Conservation (phyloP, 2,113 vertebrate genomes). For the Verasper variegatus region DNA sequence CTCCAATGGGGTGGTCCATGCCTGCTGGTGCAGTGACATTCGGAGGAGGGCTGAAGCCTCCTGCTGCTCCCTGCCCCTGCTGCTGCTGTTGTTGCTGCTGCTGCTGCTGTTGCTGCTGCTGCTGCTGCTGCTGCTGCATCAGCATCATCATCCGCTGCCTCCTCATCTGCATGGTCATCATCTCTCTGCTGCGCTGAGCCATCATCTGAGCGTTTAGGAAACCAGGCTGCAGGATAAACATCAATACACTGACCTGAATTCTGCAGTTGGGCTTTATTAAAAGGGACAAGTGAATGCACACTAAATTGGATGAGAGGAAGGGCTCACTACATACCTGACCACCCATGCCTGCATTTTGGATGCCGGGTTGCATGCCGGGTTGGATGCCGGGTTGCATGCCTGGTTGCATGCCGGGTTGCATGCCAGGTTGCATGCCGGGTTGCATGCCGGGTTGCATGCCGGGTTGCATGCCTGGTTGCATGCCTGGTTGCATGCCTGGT, state of each 20-base stretch:
- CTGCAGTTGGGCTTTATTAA: not conserved
- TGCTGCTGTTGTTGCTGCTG: slow-evolving; percentile 72
- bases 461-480: slow-evolving; percentile 81
- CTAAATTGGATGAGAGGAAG: not conserved
- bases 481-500: slow-evolving; percentile 84
- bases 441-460: slow-evolving; percentile 87
- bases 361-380: slow-evolving; percentile 85
- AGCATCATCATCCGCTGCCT: slow-evolving; percentile 92
- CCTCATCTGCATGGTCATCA: slow-evolving; percentile 90
- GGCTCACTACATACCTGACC: slow-evolving; percentile 80
- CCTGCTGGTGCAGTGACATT: slow-evolving; percentile 92
- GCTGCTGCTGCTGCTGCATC: slow-evolving; percentile 81
- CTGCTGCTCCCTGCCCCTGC: slow-evolving; percentile 75
- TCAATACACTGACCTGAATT: not conserved
- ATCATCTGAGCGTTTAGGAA: slow-evolving; percentile 97
- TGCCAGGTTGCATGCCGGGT: slow-evolving; percentile 85
- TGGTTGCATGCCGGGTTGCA: slow-evolving; percentile 90
- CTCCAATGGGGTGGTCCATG: slow-evolving; percentile 88
- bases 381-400: slow-evolving; percentile 87
- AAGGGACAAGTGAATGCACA: not conserved
- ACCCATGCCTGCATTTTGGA: slow-evolving; percentile 69
- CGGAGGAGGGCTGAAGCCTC: slow-evolving; percentile 93
- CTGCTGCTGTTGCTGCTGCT: slow-evolving; percentile 74
- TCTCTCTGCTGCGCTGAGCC: slow-evolving; percentile 92
- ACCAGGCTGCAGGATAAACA: slow-evolving; percentile 80